phyloP scores from a whole-genome alignment of 2,797 vertebrate genomes.

The Coregonus suidteri region DNA sequence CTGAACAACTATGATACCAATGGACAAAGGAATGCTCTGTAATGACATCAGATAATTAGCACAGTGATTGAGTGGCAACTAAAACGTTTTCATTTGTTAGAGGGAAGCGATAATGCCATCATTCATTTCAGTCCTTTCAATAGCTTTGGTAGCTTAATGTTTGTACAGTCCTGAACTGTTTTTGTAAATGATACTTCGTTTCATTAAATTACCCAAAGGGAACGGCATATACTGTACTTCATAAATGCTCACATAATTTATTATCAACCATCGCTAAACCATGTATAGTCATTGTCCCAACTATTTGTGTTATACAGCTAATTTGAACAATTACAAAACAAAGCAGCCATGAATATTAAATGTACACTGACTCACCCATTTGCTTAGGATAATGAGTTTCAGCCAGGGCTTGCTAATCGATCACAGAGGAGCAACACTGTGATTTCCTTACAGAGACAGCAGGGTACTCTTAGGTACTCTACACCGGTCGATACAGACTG shows the following conservation, averaged over 20 bases:
- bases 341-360: neutral
- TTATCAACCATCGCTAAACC: neutral
- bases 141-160: neutral
- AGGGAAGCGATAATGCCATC: neutral
- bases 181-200: neutral
- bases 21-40: too few species aligned
- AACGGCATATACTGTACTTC: too few species aligned
- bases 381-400: neutral
- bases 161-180: neutral
- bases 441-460: neutral
- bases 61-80: neutral
- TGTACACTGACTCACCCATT: neutral
- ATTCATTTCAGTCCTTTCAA: neutral
- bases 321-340: slow-evolving; percentile 3
- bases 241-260: neutral
- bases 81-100: neutral
- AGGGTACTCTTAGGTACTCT: neutral
- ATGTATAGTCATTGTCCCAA: neutral
- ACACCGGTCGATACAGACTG: neutral
- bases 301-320: neutral
- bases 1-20: too few species aligned
- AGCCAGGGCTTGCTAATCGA: neutral
- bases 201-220: neutral
- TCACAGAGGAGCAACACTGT: neutral
- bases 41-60: too few species aligned